phyloP scores from a whole-genome alignment of 2,888 invertebrate genomes.

The Ormyrus nitidulus region DNA sequence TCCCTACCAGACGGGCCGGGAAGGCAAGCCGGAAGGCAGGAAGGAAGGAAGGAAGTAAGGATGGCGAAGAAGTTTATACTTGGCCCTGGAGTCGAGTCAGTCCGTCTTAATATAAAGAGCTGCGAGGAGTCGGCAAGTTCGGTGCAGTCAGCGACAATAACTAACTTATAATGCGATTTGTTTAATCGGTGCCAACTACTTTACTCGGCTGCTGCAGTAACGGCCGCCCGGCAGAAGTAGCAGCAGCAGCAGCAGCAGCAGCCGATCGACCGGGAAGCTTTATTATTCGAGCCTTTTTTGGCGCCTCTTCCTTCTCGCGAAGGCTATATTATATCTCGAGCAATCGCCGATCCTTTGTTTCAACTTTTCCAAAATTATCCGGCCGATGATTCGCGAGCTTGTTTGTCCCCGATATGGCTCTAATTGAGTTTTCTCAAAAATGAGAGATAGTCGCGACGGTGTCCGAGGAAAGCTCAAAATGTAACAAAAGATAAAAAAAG shows the following conservation, averaged over 20 bases:
- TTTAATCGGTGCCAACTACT: constrained; percentile 75
- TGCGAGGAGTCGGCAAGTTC: constrained; percentile 69
- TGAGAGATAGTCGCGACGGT: too few relatives aligned
- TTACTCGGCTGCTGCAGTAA: constrained; percentile 40
- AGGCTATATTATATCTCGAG: not conserved
- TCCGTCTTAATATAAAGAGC: constrained; percentile 73
- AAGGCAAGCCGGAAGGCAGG: too few relatives aligned
- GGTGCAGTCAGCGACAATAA: constrained; percentile 67
- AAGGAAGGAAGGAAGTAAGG: too few relatives aligned
- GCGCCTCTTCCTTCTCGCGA: not conserved
- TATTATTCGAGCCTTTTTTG: not conserved
- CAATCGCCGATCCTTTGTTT: not conserved
- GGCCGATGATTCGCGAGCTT: not conserved
- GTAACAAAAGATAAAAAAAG: too few relatives aligned
- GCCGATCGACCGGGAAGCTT: not conserved
- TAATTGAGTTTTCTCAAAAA: too few relatives aligned
- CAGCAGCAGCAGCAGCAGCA: not conserved
- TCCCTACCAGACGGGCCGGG: too few relatives aligned
- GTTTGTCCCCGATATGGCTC: constrained; percentile 3
- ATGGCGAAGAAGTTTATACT: constrained; percentile 69
- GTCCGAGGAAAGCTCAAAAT: too few relatives aligned
- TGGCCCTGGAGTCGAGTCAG: constrained; percentile 68
- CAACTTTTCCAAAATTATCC: constrained; percentile 21
- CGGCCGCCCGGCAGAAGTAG: not conserved
- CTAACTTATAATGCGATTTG: constrained; percentile 75